Conservation (phyloP, 2,797 vertebrate species). For the Hippocampus kuda region DNA sequence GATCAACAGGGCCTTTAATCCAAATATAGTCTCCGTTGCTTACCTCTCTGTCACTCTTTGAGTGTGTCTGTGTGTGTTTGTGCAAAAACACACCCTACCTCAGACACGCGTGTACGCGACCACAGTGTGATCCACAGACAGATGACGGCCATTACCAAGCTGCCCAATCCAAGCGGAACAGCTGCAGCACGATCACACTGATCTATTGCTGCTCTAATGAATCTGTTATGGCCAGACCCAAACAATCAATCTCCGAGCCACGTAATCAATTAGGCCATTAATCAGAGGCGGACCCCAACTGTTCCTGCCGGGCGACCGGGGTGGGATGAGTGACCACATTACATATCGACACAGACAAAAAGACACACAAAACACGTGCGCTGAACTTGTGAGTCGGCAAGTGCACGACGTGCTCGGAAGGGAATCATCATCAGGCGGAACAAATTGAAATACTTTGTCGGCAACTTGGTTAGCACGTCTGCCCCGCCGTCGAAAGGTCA, state of each 20-base stretch:
- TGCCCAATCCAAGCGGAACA: slow-evolving; percentile 44
- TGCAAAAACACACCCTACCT: slow-evolving; percentile 7
- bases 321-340: slow-evolving; percentile 32
- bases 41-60: slow-evolving; percentile 1
- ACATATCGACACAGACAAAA: background rate
- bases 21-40: slow-evolving; percentile 50
- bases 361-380: slow-evolving; percentile 1
- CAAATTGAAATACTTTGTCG: background rate
- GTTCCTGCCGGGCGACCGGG: slow-evolving; percentile 17
- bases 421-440: background rate
- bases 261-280: slow-evolving; percentile 54
- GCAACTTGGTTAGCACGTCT: background rate
- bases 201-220: slow-evolving; percentile 58
- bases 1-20: slow-evolving; percentile 58
- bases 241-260: slow-evolving; percentile 51
- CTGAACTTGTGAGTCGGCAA: background rate
- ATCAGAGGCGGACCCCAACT: slow-evolving; percentile 42
- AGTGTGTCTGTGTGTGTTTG: background rate
- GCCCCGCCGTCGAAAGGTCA: background rate
- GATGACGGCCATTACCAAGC: slow-evolving; percentile 52
- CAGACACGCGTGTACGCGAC: slow-evolving; percentile 5
- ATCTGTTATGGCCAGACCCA: slow-evolving; percentile 47
- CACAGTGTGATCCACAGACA: slow-evolving; percentile 40
- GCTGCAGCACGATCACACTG: slow-evolving; percentile 53
- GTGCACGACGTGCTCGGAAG: background rate